Evolutionary conservation across 2,888 invertebrate species (phyloP), one percentile per base, ranked within the genome.

Genomic region (Smittia aterrima): DNA sequence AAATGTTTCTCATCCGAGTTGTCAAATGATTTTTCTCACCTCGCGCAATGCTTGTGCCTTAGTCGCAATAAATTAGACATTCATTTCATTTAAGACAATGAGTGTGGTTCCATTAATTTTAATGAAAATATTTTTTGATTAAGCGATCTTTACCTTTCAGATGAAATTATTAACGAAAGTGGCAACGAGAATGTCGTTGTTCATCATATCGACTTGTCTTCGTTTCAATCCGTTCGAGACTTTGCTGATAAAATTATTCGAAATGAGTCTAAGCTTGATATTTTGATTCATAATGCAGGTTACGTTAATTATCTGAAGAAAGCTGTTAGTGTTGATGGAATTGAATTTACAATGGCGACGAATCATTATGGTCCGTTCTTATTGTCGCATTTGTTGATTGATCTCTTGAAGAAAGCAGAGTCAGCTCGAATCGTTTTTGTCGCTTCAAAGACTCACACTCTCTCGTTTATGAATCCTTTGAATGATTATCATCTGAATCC

Each of bases 231-330:
- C 0, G 87, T 95, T 71, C 86, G 95, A 25, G 88, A 89, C 74
- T 98, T 97, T 82, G 95, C 95, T 0, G 89, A 87, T 27, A 91
- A 92, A 78, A 87, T 97, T 76, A 88, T 90, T 75, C 87, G 87
- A 78, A 90, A 87, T 0, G 93, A 93, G 82, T 79, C 84, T 11
- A 86, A 86, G 78, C 81, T 96, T 38, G 91, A 96, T 83, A 92
- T 95, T 0, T 83, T 96, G 0, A 87, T 96, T 13, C 92, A 93
- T 82, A 93, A 93, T 81, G 93, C 93, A 0, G 93, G 92, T 1
- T 88, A 89, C 75, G 90, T 89, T 0, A 87, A 89, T 78, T 85
- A 86, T 0, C 88, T 88, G 78, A 83, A 81, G 41, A 87, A 85
- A 78, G 84, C 85, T 76, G 13, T 18, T 1, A 74, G 67, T 58